Conservation (phyloP, 1,140 invertebrate species). For the Psix sp. region DNA sequence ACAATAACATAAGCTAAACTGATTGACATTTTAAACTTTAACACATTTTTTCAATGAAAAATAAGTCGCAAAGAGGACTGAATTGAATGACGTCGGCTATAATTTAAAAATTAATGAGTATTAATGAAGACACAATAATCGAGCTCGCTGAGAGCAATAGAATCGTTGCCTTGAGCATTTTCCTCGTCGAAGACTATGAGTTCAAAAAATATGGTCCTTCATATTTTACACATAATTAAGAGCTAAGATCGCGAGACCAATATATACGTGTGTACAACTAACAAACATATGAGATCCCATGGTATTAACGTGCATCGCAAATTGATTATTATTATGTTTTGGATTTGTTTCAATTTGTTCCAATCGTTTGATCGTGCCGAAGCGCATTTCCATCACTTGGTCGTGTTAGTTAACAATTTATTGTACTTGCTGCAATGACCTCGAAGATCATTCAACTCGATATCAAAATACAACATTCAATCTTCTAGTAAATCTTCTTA, state of each 20-base stretch:
- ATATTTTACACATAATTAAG: conserved; percentile 75
- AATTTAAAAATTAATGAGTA: conserved; percentile 73
- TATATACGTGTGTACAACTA: conserved; percentile 53
- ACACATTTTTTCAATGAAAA: too few species aligned
- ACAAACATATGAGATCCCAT: conserved; percentile 52
- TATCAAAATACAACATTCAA: too few species aligned
- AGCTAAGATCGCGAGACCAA: conserved; percentile 68
- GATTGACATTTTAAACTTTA: too few species aligned
- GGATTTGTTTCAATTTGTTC: conserved; percentile 76
- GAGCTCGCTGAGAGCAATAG: conserved; percentile 54
- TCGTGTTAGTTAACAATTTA: conserved; percentile 65
- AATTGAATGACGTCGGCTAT: conserved; percentile 69
- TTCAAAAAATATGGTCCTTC: conserved; percentile 58
- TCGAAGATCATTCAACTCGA: too few species aligned
- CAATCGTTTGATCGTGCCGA: conserved; percentile 71
- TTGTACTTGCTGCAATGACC: conserved; percentile 24
- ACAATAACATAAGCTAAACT: too few species aligned
- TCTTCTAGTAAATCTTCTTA: too few species aligned
- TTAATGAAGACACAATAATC: conserved; percentile 74
- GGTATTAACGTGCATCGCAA: conserved; percentile 70
- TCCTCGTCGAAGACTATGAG: conserved; percentile 26
- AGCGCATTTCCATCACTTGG: conserved; percentile 67
- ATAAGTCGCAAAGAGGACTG: conserved; percentile 10
- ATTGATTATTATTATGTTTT: conserved; percentile 76
- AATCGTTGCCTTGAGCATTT: conserved; percentile 43